Percentiles rank a stretch among this genome's conserved stretches.
Evolutionary conservation across 2,113 vertebrate species (phyloP).

Genomic region (Leucopsar rothschildi): DNA sequence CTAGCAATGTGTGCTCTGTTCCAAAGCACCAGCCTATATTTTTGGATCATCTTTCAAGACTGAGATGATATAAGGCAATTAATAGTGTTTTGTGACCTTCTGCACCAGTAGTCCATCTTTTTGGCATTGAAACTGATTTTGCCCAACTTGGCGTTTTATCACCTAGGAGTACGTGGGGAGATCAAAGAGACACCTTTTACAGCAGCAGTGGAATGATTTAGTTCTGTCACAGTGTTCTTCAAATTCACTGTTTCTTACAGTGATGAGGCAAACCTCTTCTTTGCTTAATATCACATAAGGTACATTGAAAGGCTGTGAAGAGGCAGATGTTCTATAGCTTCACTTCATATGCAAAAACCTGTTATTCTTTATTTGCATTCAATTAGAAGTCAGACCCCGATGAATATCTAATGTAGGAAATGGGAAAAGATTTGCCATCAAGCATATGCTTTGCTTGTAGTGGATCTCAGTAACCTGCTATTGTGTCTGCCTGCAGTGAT

Average conservation of each 20-base stretch:
- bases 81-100: slow-evolving; percentile 54
- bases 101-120: slow-evolving; percentile 38
- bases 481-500: not conserved
- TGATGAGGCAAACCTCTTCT: slow-evolving; percentile 44
- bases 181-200: slow-evolving; percentile 22
- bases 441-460: not conserved
- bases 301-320: slow-evolving; percentile 31
- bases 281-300: slow-evolving; percentile 52
- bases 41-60: slow-evolving; percentile 28
- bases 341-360: slow-evolving; percentile 59
- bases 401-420: slow-evolving; percentile 43
- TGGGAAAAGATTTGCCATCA: slow-evolving; percentile 27
- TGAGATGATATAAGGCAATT: slow-evolving; percentile 14
- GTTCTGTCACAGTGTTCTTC: not conserved
- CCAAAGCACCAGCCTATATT: not conserved
- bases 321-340: slow-evolving; percentile 58
- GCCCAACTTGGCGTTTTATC: slow-evolving; percentile 35
- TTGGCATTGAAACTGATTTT: slow-evolving; percentile 51
- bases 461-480: not conserved
- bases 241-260: not conserved
- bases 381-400: slow-evolving; percentile 51
- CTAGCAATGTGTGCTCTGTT: not conserved
- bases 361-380: slow-evolving; percentile 59
- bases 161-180: not conserved
- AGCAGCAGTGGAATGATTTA: slow-evolving; percentile 35